Evolutionary conservation across 2,888 invertebrate species (phyloP), one percentile per base, ranked within the genome.

Genomic region (Pseudococcus viburni): DNA sequence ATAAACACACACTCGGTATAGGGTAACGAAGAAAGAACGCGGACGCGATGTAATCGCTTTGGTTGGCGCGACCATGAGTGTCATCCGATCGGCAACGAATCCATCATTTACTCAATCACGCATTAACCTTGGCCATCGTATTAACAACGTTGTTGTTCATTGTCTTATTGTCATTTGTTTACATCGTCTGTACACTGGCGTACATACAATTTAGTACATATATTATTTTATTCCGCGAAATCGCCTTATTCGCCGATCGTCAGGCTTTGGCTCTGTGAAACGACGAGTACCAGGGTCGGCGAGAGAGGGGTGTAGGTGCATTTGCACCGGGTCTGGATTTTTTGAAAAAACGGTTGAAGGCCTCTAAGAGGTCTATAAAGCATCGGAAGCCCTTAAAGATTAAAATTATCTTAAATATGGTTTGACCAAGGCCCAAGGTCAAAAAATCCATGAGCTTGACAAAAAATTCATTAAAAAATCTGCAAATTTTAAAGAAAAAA

Each of bases 131-230:
- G 88, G 88, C 88, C 80, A 77, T 88, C 88, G 80, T 80, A 77
- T 46, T 68, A 80, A 88, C 88, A 88, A 80, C 48, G 51, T 88
- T 55, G 42, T 39, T 80, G 42, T 39, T 80, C 77, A 83, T 88
- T 86, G 86, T 86, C 48, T 86, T 88, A 88, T 88, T 88, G 88
- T 88, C 80, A 83, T 88, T 86, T 86, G 77, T 88, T 73, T 83
- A 55, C 77, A 73, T 73, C 73, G 73, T 73, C 22, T 15, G 11
- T n/a, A 59, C 5, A 59, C 59, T 59, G n/a, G 59, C 51, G 51
- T 51, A 51, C 64, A 6, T 19, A 64, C 68, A 68, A 68, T 68
- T 68, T 68, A 68, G 68, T 73, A 73, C 64, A 64, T 64, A 64
- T 64, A 64, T 17, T 17, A 55, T 68, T 68, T 22, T 68, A 68